Evolutionary conservation across 2,797 vertebrate species (phyloP), one percentile per base, ranked within the genome.

Genomic region (Coluber constrictor): DNA sequence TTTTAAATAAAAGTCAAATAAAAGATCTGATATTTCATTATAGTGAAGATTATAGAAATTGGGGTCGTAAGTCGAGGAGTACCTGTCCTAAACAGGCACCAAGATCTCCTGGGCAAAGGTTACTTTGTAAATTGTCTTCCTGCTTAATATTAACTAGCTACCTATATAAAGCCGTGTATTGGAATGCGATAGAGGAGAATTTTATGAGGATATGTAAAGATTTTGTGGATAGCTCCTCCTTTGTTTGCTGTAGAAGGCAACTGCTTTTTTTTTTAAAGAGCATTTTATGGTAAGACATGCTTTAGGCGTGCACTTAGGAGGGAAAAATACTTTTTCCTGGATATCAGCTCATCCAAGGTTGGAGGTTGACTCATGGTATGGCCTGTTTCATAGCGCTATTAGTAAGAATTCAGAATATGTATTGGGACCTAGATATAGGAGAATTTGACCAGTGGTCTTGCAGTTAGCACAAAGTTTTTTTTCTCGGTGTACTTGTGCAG

Each of bases 191-290:
- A n/a, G 57, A 66, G 86, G 66, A 88, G 83, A 94, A 90, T 55
- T 96, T 94, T 95, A 87, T 93, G 94, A 96, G 92, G 88, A 70
- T 92, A 95, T 63, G 90, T 91, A 8, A 94, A 96, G 95, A 90
- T 92, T 94, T 47, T 27, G 7, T 91, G 93, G 93, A 95, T 87
- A 93, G 92, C 93, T 93, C 89, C 47, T 83, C 10, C 90, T 95
- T 93, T 92, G 88, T 93, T 95, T 94, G 92, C 83, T 87, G 32
- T 25, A 29, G 92, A 92, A 90, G 95, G 47, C 79, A 66, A 27
- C 86, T 91, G 27, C 9, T 61, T 61, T 60, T 25, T 27, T 27
- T 61, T 25, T 61, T 9, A 66, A 74, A 74, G 90, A 37, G 63
- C 7, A 88, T 47, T 93, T 87, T 23, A 90, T 83, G 93, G 66